These are phyloP conservation scores for Paragorgia papillata DNA, from an alignment of 92 coral and sea anemone species.

Conservation along the genomic window DNA sequence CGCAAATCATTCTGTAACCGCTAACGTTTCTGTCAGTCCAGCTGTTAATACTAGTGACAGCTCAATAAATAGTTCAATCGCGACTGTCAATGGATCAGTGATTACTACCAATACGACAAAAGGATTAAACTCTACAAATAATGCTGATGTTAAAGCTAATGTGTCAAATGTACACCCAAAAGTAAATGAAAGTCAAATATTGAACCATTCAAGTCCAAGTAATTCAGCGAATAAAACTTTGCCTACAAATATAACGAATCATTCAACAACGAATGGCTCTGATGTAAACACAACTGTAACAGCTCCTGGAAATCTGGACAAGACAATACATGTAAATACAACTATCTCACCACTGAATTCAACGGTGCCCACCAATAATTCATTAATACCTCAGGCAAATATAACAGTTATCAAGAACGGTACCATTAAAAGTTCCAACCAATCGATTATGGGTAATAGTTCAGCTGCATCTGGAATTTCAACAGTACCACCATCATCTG, in stretches of 20 bases:
- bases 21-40: no score
- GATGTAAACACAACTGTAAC: no score
- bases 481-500: background rate
- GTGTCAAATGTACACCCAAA: no score
- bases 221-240: constrained; percentile 14
- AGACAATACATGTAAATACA: background rate
- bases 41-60: constrained; percentile 20
- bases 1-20: no score
- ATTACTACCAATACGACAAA: no score
- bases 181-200: background rate
- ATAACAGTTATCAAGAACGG: background rate
- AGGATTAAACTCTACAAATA: no score
- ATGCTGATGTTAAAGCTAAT: no score
- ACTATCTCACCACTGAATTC: background rate
- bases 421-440: constrained; percentile 13
- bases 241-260: constrained; percentile 20
- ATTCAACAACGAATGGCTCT: no score
- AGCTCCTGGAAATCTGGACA: no score
- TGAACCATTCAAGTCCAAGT: background rate
- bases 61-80: background rate
- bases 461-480: background rate
- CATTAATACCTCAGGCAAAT: background rate
- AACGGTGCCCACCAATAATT: background rate
- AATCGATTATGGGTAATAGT: background rate
- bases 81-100: no score